Conservation (phyloP, 2,797 vertebrate species). For the Sandelia bainsii region DNA sequence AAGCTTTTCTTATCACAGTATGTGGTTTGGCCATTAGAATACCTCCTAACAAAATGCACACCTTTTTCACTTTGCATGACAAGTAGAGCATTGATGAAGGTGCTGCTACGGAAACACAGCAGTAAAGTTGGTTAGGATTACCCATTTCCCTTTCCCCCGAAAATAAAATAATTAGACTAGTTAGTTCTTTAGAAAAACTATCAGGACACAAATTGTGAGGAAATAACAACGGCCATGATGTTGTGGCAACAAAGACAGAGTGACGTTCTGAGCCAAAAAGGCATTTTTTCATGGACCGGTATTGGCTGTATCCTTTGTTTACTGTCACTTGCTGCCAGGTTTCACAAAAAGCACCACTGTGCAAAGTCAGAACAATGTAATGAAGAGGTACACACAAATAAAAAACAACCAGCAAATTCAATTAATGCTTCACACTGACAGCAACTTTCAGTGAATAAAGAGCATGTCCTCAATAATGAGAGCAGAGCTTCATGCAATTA, state of each 20-base stretch:
- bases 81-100: slow-evolving; percentile 14
- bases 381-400: slow-evolving; percentile 35
- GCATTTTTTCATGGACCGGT: slow-evolving; percentile 15
- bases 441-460: slow-evolving; percentile 23
- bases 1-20: slow-evolving; percentile 51
- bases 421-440: slow-evolving; percentile 24
- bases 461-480: slow-evolving; percentile 16
- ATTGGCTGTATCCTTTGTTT: slow-evolving; percentile 40
- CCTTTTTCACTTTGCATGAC: slow-evolving; percentile 44
- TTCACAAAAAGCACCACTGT: slow-evolving; percentile 24
- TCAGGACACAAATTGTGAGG: slow-evolving; percentile 17
- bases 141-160: slow-evolving; percentile 44
- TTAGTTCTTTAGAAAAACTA: slow-evolving; percentile 37
- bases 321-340: slow-evolving; percentile 24
- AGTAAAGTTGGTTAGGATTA: slow-evolving; percentile 13
- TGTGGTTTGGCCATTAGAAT: slow-evolving; percentile 45
- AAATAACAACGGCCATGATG: slow-evolving; percentile 44
- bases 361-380: slow-evolving; percentile 25
- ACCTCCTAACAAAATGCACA: slow-evolving; percentile 49
- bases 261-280: slow-evolving; percentile 31
- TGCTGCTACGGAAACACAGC: slow-evolving; percentile 14
- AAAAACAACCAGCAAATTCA: slow-evolving; percentile 33
- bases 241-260: slow-evolving; percentile 43
- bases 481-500: slow-evolving; percentile 17
- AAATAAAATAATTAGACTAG: slow-evolving; percentile 45